phyloP scores from a whole-genome alignment of 2,888 invertebrate genomes.

The Eupithecia tripunctaria region DNA sequence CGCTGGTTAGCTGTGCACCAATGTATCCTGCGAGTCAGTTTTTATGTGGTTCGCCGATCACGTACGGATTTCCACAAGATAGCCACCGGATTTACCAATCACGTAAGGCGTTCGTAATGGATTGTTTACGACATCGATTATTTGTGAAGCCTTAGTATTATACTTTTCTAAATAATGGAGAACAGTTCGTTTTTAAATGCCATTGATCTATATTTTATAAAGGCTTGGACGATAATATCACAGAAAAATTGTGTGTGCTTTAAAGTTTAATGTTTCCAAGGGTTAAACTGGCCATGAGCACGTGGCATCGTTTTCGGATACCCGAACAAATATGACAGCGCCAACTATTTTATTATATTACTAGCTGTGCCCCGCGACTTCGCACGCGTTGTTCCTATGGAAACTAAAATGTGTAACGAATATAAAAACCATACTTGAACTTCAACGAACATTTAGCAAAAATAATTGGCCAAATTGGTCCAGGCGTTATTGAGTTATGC shows the following conservation, averaged over 20 bases:
- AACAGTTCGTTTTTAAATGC: too few relatives aligned
- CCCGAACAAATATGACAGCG: neutral
- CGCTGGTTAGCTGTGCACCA: conserved; percentile 21
- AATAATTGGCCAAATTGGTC: too few relatives aligned
- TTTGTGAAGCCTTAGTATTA: neutral
- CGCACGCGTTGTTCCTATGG: too few relatives aligned
- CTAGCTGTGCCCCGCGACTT: too few relatives aligned
- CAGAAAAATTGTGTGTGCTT: neutral
- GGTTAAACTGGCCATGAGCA: neutral
- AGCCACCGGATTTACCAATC: conserved; percentile 22
- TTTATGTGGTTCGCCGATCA: conserved; percentile 24
- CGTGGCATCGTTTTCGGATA: neutral
- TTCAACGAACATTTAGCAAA: too few relatives aligned
- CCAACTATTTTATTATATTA: too few relatives aligned
- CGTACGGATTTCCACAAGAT: conserved; percentile 20
- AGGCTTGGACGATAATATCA: too few relatives aligned
- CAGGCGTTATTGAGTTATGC: too few relatives aligned
- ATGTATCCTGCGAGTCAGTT: conserved; percentile 26
- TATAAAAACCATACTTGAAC: too few relatives aligned
- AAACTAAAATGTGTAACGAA: too few relatives aligned
- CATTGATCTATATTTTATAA: too few relatives aligned
- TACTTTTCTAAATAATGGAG: neutral
- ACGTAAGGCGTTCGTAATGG: conserved; percentile 18
- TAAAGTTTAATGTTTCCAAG: neutral
- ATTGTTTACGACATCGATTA: conserved; percentile 17